phyloP scores from a whole-genome alignment of 64 coral and sea anemone genomes.

The Actinia equina region DNA sequence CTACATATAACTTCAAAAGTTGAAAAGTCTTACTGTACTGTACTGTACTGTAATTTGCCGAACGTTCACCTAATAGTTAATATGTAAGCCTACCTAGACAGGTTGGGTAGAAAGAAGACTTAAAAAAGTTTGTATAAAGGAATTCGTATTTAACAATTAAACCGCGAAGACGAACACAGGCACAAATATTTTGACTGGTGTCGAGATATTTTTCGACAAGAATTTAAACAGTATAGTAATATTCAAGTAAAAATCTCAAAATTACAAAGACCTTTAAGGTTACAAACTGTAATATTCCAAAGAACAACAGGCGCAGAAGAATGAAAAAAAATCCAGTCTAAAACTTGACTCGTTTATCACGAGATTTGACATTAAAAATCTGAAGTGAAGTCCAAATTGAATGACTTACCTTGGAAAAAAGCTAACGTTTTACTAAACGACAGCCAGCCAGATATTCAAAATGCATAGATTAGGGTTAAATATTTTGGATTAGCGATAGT shows the following conservation, averaged over 20 bases:
- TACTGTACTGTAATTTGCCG: neutral
- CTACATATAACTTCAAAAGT: neutral
- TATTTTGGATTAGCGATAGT: neutral
- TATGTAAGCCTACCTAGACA: neutral
- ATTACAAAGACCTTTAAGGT: neutral
- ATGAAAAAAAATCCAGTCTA: neutral
- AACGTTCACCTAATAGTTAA: neutral
- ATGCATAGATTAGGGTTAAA: neutral
- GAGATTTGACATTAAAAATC: neutral
- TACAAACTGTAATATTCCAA: neutral
- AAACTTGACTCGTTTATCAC: neutral
- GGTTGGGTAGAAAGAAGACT: neutral
- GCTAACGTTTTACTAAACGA: neutral
- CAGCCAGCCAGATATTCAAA: neutral
- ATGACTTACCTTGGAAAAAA: neutral
- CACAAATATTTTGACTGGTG: neutral
- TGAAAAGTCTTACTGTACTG: neutral
- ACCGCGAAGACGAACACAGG: neutral
- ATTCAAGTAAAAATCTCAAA: neutral
- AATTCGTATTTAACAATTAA: conserved; percentile 10
- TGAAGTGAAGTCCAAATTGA: neutral
- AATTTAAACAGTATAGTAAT: neutral
- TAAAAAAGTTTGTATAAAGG: neutral
- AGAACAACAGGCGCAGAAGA: neutral
- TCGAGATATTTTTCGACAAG: neutral